Evolutionary conservation across 2,113 vertebrate species (phyloP), one percentile per base, ranked within the genome.

Genomic region (Morphnarchus princeps): DNA sequence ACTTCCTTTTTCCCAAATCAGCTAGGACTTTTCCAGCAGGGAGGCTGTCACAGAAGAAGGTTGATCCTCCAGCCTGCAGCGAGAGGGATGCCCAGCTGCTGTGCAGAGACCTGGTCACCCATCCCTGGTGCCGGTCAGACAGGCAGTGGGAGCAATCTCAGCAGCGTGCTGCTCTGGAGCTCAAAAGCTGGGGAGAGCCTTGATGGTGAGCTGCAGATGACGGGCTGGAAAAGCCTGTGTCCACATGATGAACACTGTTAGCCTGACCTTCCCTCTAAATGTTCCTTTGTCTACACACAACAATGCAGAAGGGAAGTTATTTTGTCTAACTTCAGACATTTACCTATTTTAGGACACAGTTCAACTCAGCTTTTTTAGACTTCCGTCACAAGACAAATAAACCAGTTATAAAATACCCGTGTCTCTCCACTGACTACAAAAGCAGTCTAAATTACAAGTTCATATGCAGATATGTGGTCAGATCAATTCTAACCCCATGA

Each of bases 251-350:
- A 43, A 54, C 34, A 13, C 13, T 16, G 7, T 55, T 32, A 82
- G 52, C n/a, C 40, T 83, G 59, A 80, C 34, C 12, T 81, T 65
- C 25, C 49, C 9, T 54, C 22, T 58, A 16, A 0, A 0, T 1
- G 2, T 66, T 76, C 29, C 15, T 94, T 81, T 74, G 32, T 50
- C 38, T 62, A 19, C 15, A 59, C 29, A 43, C 32, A 73, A 5
- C 31, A 69, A 40, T 13, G 36, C 50, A 91, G 65, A 93, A 78
- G 14, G 10, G n/a, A 63, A 84, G 9, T 15, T 74, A 34, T 61
- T 91, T 61, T 29, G 57, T 29, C 31, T 82, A 20, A 87, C 47
- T 84, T 92, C 9, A 19, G 38, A 32, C 52, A 63, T 47, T 77
- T 58, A 47, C 10, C 4, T 45, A 32, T 73, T 82, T 87, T 52